Percentiles rank a stretch among this genome's conserved stretches.
These are phyloP conservation scores for Labroides dimidiatus DNA, from an alignment of 2,797 vertebrate genomes.

Conservation along the genomic window DNA sequence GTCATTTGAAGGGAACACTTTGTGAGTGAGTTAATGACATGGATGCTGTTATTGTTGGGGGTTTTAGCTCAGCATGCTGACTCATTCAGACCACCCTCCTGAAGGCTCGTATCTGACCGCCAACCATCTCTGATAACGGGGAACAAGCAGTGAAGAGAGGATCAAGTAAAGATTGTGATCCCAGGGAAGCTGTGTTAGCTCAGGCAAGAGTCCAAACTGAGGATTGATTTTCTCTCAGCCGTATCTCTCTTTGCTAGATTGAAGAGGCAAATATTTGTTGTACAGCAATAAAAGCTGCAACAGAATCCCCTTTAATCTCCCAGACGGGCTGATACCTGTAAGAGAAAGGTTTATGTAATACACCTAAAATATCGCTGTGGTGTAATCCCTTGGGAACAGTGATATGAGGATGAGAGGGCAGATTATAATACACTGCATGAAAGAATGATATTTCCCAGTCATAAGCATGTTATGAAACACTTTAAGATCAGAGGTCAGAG, in stretches of 20 bases:
- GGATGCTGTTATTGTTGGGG: constrained; percentile 18
- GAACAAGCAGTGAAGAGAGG: constrained; percentile 39
- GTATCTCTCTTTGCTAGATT: constrained; percentile 26
- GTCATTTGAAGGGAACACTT: constrained; percentile 1
- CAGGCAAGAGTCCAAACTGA: constrained; percentile 25
- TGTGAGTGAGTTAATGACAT: constrained; percentile 10
- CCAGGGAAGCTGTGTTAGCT: constrained; percentile 16
- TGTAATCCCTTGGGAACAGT: constrained; percentile 38
- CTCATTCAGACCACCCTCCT: constrained; percentile 21
- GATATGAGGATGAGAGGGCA: not conserved
- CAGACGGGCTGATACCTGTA: constrained; percentile 5
- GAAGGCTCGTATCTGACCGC: constrained; percentile 34
- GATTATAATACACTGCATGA: constrained; percentile 11
- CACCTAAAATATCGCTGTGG: constrained; percentile 25
- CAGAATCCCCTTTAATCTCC: constrained; percentile 42
- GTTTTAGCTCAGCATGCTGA: constrained; percentile 37
- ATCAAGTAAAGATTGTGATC: constrained; percentile 50
- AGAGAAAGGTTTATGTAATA: constrained; percentile 31
- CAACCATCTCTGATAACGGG: constrained; percentile 29
- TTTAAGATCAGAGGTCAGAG: constrained; percentile 1
- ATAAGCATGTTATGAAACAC: constrained; percentile 1
- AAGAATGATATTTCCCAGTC: not conserved
- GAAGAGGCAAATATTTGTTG: constrained; percentile 49
- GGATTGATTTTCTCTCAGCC: constrained; percentile 51
- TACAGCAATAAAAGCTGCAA: constrained; percentile 29